Base-by-base conservation (phyloP, 2,797 vertebrate genomes). In the Tokudaia muenninki region DNA sequence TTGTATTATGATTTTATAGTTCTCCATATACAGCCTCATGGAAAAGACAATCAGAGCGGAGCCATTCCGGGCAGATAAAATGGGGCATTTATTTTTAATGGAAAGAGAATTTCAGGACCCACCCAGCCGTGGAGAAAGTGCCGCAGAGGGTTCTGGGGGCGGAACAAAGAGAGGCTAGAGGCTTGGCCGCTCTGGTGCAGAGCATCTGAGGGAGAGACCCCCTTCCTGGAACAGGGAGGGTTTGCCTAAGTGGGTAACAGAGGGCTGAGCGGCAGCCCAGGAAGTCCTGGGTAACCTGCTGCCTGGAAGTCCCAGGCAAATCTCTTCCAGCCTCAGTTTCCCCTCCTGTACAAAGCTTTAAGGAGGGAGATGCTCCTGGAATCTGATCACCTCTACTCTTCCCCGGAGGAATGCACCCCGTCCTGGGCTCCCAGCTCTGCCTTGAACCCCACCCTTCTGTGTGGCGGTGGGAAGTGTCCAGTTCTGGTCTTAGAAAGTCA, bases 1-100 rank as follows among this genome's bases (percentile, higher is more conserved):
- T 97, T 98, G 97, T 95, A 97, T 98, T 98, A 98, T 98, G 98
- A 98, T 99, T 99, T 99, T 98, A 99, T 98, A 95, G 98, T 98
- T 98, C 98, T 98, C 98, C 97, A 96, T 97, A 97, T 95, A 97
- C 95, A 72, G 95, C 47, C 47, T 96, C 90, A 8, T 75, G 93
- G 97, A 91, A 97, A 97, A 98, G 98, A 98, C 98, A 98, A 98
- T 98, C 98, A 98, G 98, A 96, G 87, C n/a, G 70, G 95, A 97
- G 98, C 98, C 98, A 97, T 97, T 98, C 95, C 87, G 57, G 98
- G 96, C 98, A 97, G 98, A 98, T 98, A 98, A 98, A 98, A 98
- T 70, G 97, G 97, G 96, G 98, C 98, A 98, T 98, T 99, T 99
- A 99, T 98, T 99, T 98, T 99, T 98, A 99, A 98, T 98, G 98